Evolutionary conservation across 1,140 invertebrate genomes (phyloP), one percentile per base, ranked within the genome.

Genomic region (Hyphantria cunea): DNA sequence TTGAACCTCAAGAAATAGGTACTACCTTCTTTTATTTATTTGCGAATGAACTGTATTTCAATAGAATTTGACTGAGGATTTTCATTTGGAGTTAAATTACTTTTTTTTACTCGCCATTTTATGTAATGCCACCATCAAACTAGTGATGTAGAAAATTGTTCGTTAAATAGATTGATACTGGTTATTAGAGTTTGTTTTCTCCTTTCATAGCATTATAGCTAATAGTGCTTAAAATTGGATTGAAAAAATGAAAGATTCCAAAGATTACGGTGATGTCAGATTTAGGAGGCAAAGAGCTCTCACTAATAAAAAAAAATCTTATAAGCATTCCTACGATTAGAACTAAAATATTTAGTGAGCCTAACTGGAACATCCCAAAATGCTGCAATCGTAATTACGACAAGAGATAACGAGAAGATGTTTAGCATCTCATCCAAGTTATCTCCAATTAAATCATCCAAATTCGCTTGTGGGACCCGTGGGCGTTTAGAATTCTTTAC

Each of bases 111-210:
- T 11, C 8, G 17, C 14, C 13, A 6, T 25, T 10, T 47, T 11
- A 37, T 37, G 8, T 37, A 37, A 37, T 2, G 5, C 17, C 17
- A 10, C 3, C 11, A 8, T 37, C 11, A 11, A 37, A 10, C 8
- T 11, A 37, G 58, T 53, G 17, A 64, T 53, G 15, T 48, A 53
- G 55, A 50, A 56, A 69, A 67, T 73, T 69, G 66, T 62, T 73
- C 64, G 56, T 15, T 45, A 66, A 66, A 50, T 66, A 63, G 47
- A 49, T 60, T 31, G 33, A 47, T 17, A 3, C 34, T 48, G 33
- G 51, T 42, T 37, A 10, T 37, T 37, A 37, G 11, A 11, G 8
- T 1, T 1, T 25, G 17, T 25, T 1, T 5, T 25, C 17, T 25
- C 5, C 5, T 25, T 25, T 25, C 2, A 25, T 25, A 25, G 17